These are phyloP conservation scores for Climacteris rufus DNA, from an alignment of 2,113 vertebrate species.

Conservation along the genomic window DNA sequence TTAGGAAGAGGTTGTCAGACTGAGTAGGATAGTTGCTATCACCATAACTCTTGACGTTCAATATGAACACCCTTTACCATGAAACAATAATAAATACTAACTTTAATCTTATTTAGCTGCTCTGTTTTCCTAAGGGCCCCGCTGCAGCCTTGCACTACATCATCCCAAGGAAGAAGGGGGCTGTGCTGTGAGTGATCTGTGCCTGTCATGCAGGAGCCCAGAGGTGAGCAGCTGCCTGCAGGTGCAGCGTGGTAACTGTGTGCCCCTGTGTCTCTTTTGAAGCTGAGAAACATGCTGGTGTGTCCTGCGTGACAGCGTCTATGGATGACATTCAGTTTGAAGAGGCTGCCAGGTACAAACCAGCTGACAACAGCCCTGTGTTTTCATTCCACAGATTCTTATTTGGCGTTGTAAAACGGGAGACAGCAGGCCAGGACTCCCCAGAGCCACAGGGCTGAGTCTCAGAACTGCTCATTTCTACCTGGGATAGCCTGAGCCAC, in stretches of 20 bases:
- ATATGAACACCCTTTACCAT: background rate
- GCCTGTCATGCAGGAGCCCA: background rate
- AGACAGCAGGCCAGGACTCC: background rate
- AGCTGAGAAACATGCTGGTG: slow-evolving; percentile 82
- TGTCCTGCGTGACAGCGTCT: slow-evolving; percentile 79
- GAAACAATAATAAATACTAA: background rate
- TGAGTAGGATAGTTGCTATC: background rate
- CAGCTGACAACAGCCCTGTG: background rate
- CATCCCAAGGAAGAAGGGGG: background rate
- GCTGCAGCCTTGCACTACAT: background rate
- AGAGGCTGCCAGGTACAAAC: slow-evolving; percentile 73
- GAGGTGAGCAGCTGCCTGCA: background rate
- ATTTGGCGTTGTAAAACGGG: background rate
- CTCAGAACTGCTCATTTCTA: background rate
- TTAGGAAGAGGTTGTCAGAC: background rate
- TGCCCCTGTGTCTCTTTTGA: slow-evolving; percentile 27
- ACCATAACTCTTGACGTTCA: background rate
- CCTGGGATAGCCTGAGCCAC: background rate
- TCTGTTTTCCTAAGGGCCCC: background rate
- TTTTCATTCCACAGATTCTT: background rate
- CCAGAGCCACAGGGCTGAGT: background rate
- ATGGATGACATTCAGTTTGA: slow-evolving; percentile 83
- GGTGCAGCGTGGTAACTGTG: background rate
- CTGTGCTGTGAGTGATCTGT: background rate
- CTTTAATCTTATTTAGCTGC: background rate